These are phyloP conservation scores for Ypsolopha scabrella DNA, from an alignment of 2,888 invertebrate species.

Conservation along the genomic window DNA sequence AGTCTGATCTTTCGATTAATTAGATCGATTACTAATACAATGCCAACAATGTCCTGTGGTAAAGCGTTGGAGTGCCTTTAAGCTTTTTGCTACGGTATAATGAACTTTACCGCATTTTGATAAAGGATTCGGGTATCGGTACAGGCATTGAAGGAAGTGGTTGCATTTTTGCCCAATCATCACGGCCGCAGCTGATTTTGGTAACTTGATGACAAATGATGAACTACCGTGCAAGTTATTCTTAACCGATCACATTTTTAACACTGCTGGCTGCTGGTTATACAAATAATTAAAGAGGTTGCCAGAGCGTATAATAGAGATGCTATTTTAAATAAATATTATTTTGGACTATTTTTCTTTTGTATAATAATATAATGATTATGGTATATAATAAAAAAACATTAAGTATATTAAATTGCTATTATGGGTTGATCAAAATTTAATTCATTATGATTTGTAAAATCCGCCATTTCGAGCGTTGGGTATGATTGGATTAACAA, in stretches of 20 bases:
- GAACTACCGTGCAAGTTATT: background rate
- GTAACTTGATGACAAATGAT: constrained; percentile 3
- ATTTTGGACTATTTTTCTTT: background rate
- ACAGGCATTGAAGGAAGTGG: background rate
- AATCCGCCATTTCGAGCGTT: too few relatives aligned
- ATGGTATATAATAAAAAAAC: too few relatives aligned
- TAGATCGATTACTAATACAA: constrained; percentile 58
- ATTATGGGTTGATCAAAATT: too few relatives aligned
- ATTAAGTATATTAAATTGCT: too few relatives aligned
- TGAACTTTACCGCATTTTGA: too few relatives aligned
- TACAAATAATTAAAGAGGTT: background rate
- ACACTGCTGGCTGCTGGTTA: background rate
- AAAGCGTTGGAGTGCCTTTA: constrained; percentile 12
- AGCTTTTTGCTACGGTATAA: too few relatives aligned
- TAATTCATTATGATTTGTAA: too few relatives aligned
- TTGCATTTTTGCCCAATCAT: constrained; percentile 60
- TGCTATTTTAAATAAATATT: background rate
- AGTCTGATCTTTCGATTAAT: constrained; percentile 62
- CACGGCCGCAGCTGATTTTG: constrained; percentile 36
- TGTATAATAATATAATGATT: too few relatives aligned
- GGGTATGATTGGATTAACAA: too few relatives aligned
- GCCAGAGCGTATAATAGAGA: too few relatives aligned
- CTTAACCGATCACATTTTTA: too few relatives aligned
- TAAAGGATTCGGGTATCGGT: too few relatives aligned
- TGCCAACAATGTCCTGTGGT: constrained; percentile 54